Evolutionary conservation across 2,113 vertebrate species (phyloP), one percentile per base, ranked within the genome.

Genomic region (Ciconia boyciana): DNA sequence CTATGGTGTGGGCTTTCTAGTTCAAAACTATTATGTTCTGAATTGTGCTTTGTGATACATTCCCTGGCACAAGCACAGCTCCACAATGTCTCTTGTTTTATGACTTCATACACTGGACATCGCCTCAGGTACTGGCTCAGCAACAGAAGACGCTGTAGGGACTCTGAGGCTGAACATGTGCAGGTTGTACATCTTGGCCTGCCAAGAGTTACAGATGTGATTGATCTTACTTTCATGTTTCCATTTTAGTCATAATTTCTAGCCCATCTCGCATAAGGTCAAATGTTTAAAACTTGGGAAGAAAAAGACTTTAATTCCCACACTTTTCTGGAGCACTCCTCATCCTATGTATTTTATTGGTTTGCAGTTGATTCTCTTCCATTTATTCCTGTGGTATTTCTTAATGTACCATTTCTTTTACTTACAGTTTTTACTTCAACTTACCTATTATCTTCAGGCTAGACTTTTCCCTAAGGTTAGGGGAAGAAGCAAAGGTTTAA

Each of bases 121-220:
- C 6, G 24, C 78, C 74, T 87, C 60, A 93, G 77, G 78, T 93
- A 68, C 77, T 95, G 94, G 89, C 91, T 79, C 77, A 84, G 81
- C n/a, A 20, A 21, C 41, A 89, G 48, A 91, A 52, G 17, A 79
- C 61, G 61, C 57, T 82, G 17, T 3, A 82, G n/a, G 43, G 61
- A 94, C 36, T 36, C 36, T 36, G 36, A 36, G 39, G 41, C 39
- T 61, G 65, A 96, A 91, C 48, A 72, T 26, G 48, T 89, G 66
- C 61, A 71, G 57, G 80, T 87, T 91, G 48, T 89, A 21, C 51
- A 52, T 78, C n/a, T 64, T 65, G 62, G 57, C 41, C 41, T 89
- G 90, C 94, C 89, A 94, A 92, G 41, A 92, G 22, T 49, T 58
- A 72, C 86, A 94, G 46, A 87, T 91, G 83, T 94, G 91, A 89